Base-by-base conservation (phyloP, 2,113 vertebrate genomes). In the Leptodactylus fuscus region DNA sequence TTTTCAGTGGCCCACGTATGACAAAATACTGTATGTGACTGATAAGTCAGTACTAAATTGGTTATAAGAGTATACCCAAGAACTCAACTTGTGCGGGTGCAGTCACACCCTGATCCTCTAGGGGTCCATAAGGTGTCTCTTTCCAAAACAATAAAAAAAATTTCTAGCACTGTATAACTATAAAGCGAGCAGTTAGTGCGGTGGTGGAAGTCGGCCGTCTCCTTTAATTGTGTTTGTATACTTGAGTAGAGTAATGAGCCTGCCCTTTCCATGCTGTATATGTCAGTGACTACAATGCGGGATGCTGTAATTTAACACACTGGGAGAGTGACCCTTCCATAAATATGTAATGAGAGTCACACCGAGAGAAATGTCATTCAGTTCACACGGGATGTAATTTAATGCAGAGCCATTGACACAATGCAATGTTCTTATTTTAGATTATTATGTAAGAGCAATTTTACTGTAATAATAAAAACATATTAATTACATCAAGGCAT, bases 311-410 rank as follows among this genome's bases (percentile, higher is more conserved):
- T 73, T n/a, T 41, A 41, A 73, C 70, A 73, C 70, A 73, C 38
- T 73, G 38, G 70, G 70, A 73, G 41, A 73, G 41, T 41, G 70
- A 44, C 70, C 70, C 70, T 73, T 24, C 22, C 38, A 73, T 73
- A 73, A 73, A 73, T 73, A 73, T 73, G 70, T 73, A 73, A 73
- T 73, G 70, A 73, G 70, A 41, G 38, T 22, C 70, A n/a, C 70
- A 44, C 36, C 70, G 15, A 44, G 18, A 44, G 70, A 73, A 73
- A 73, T 73, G 70, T n/a, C 70, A 73, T n/a, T n/a, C 70, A 13
- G 22, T n/a, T 41, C 70, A 73, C 70, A 41, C 2, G 38, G 70
- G 70, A 73, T 44, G 70, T 73, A 73, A 44, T 44, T 44, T 44
- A n/a, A 73, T 44, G 24, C 38, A 44, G 20, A 5, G 38, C 1